These are phyloP conservation scores for Andrena hattorfiana DNA, from an alignment of 2,888 invertebrate genomes.

Conservation along the genomic window DNA sequence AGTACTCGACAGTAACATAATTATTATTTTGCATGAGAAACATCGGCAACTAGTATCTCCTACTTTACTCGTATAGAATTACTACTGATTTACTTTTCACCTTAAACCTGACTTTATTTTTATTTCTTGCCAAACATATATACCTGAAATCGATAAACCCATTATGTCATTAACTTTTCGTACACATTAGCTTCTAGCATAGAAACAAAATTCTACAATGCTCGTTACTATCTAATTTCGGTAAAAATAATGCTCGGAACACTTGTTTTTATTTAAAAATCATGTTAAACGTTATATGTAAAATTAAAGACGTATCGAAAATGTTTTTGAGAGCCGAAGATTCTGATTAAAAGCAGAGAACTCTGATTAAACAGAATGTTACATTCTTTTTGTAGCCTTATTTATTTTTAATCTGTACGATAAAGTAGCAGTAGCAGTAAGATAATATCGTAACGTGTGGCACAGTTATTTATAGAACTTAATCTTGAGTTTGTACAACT, in stretches of 20 bases:
- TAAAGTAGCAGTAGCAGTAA: constrained; percentile 41
- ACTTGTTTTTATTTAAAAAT: not conserved
- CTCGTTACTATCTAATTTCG: not conserved
- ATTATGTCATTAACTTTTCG: constrained; percentile 52
- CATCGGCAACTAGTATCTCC: not conserved
- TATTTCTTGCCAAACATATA: constrained; percentile 76
- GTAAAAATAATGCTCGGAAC: not conserved
- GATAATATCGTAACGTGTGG: constrained; percentile 58
- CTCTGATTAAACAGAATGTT: constrained; percentile 7
- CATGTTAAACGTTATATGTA: not conserved
- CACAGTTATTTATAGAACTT: constrained; percentile 68
- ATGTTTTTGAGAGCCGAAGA: constrained; percentile 11
- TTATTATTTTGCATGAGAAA: not conserved
- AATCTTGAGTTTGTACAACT: constrained; percentile 58
- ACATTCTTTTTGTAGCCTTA: constrained; percentile 26
- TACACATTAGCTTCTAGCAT: not conserved
- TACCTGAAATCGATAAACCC: constrained; percentile 78
- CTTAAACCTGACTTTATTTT: constrained; percentile 73
- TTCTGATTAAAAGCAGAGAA: constrained; percentile 3
- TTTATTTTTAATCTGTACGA: constrained; percentile 59
- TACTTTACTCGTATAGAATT: constrained; percentile 15
- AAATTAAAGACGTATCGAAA: not conserved
- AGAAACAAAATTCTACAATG: not conserved
- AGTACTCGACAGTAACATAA: constrained; percentile 3
- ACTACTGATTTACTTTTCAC: constrained; percentile 70